Conservation (phyloP, 1,140 invertebrate species). For the Drosophila arizonae region DNA sequence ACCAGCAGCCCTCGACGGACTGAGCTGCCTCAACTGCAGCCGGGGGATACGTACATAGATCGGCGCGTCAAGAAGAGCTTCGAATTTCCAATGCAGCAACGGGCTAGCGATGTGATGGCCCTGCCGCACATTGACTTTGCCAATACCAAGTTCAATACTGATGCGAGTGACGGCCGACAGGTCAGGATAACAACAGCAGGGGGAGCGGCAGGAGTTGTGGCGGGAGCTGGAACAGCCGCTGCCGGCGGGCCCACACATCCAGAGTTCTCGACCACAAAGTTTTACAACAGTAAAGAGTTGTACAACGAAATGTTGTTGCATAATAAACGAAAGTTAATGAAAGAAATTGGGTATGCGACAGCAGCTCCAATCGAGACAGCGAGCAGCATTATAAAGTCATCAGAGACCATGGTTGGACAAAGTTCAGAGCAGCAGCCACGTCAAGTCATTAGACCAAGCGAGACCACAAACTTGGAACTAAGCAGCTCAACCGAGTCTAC, state of each 20-base stretch:
- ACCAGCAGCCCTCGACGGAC: not conserved
- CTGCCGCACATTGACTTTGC: constrained; percentile 77
- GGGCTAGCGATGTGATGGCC: constrained; percentile 68
- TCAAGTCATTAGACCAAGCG: constrained; percentile 39
- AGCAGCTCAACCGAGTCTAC: constrained; percentile 28
- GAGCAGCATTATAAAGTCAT: constrained; percentile 66
- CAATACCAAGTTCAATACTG: constrained; percentile 80
- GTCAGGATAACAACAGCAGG: not conserved
- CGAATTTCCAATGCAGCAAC: constrained; percentile 70
- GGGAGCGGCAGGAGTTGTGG: constrained; percentile 2
- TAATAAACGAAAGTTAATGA: constrained; percentile 76
- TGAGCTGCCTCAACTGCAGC: constrained; percentile 21
- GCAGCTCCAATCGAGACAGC: constrained; percentile 13
- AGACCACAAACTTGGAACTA: constrained; percentile 36
- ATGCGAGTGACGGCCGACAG: constrained; percentile 25
- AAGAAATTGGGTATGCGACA: constrained; percentile 36
- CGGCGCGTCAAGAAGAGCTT: constrained; percentile 81
- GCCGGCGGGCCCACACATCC: constrained; percentile 56
- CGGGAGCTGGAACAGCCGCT: constrained; percentile 2
- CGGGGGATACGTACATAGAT: constrained; percentile 68
- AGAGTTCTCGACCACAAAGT: constrained; percentile 82
- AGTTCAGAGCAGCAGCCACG: constrained; percentile 47
- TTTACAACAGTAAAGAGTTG: constrained; percentile 82
- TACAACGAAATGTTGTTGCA: constrained; percentile 82
- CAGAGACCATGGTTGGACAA: constrained; percentile 47